Percentiles rank a stretch among this genome's conserved stretches.
phyloP scores from a whole-genome alignment of 2,113 vertebrate species.

The Dipodomys ordii region DNA sequence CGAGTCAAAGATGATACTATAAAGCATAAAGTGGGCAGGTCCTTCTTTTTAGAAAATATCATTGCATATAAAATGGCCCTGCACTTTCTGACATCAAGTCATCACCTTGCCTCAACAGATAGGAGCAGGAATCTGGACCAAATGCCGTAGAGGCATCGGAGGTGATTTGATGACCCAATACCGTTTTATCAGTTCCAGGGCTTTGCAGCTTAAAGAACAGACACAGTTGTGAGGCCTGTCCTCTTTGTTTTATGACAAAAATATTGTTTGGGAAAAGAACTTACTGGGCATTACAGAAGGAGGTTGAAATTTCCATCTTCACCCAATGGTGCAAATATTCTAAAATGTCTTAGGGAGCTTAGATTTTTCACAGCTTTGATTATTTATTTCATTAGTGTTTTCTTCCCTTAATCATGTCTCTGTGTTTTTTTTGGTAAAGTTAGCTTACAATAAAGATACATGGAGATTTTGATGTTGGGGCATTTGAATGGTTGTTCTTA shows the following conservation, averaged over 20 bases:
- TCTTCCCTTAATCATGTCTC: background rate
- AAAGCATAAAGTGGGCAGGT: background rate
- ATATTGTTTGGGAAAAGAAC: slow-evolving; percentile 1
- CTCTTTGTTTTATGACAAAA: background rate
- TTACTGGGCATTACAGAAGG: background rate
- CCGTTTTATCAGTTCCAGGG: background rate
- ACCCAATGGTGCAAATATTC: background rate
- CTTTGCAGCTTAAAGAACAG: slow-evolving; percentile 7
- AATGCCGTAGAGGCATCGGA: background rate
- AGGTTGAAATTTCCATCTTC: background rate
- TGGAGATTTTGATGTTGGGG: background rate
- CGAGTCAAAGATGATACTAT: slow-evolving; percentile 30
- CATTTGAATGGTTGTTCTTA: background rate
- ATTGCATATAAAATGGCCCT: background rate
- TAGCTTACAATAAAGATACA: background rate
- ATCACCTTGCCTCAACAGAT: background rate
- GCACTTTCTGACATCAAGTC: slow-evolving; percentile 30
- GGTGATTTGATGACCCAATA: background rate
- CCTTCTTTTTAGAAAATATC: slow-evolving; percentile 20
- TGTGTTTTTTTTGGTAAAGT: background rate
- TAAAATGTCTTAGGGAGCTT: background rate
- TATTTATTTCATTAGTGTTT: background rate
- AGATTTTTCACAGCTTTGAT: background rate
- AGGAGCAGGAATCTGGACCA: background rate
- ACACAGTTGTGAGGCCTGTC: background rate